These are phyloP conservation scores for Podilymbus podiceps DNA, from an alignment of 2,113 vertebrate genomes.

Conservation along the genomic window DNA sequence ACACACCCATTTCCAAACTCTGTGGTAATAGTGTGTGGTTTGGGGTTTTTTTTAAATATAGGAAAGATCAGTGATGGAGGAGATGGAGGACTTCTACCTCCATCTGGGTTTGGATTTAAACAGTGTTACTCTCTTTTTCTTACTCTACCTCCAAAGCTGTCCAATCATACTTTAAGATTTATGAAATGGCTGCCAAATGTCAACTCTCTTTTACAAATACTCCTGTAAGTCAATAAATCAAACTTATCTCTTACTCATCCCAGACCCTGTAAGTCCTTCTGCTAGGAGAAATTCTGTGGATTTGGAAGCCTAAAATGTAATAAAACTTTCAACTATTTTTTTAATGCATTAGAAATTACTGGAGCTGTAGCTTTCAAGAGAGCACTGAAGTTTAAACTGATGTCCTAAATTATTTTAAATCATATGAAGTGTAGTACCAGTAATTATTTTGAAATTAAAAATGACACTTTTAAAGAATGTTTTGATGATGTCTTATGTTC, in stretches of 20 bases:
- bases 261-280: background rate
- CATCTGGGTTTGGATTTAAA: background rate
- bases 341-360: background rate
- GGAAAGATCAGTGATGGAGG: background rate
- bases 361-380: conserved; percentile 1
- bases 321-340: background rate
- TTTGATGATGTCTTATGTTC: background rate
- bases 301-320: background rate
- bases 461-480: background rate
- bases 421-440: background rate
- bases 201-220: background rate
- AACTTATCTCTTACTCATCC: background rate
- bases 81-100: background rate
- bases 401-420: conserved; percentile 1
- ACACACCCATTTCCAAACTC: background rate
- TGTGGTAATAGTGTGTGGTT: background rate
- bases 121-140: background rate
- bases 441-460: conserved; percentile 21
- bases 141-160: background rate
- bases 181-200: background rate
- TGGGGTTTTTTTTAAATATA: too few species aligned
- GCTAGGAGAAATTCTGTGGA: background rate
- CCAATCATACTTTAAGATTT: background rate
- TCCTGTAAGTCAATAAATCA: background rate
- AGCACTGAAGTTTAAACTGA: conserved; percentile 2